Percentiles rank a stretch among this genome's conserved stretches.
Evolutionary conservation across 1,140 invertebrate species (phyloP).

Genomic region (Colletes gigas): DNA sequence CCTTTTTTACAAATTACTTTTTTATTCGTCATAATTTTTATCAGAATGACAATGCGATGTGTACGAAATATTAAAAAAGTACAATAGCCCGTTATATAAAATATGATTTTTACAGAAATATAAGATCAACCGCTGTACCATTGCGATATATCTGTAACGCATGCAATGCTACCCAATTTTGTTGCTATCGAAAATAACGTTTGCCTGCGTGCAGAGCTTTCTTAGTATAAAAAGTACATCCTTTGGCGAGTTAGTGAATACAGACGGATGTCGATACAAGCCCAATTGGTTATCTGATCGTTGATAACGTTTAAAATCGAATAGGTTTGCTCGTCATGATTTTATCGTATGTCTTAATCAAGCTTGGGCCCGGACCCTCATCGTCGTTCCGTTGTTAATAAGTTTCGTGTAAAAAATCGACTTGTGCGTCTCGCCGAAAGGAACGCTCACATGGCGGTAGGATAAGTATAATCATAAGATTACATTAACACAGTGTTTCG

Average conservation of each 20-base stretch:
- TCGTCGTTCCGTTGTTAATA: slow-evolving; percentile 38
- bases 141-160: slow-evolving; percentile 60
- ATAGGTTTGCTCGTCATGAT: not conserved
- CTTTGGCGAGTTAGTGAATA: slow-evolving; percentile 52
- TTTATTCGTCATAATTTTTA: slow-evolving; percentile 75
- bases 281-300: slow-evolving; percentile 23
- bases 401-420: slow-evolving; percentile 46
- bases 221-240: slow-evolving; percentile 63
- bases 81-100: slow-evolving; percentile 81
- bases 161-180: slow-evolving; percentile 64
- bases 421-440: slow-evolving; percentile 56
- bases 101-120: slow-evolving; percentile 79
- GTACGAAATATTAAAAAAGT: slow-evolving; percentile 80
- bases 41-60: slow-evolving; percentile 76
- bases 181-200: slow-evolving; percentile 64
- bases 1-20: slow-evolving; percentile 75
- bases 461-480: slow-evolving; percentile 66
- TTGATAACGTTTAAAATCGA: slow-evolving; percentile 29
- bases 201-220: slow-evolving; percentile 59
- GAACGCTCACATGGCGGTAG: slow-evolving; percentile 52
- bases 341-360: slow-evolving; percentile 32
- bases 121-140: slow-evolving; percentile 68
- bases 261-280: slow-evolving; percentile 24
- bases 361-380: slow-evolving; percentile 59
- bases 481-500: slow-evolving; percentile 65